Evolutionary conservation across 2,888 invertebrate species (phyloP).

Genomic region (Osedax frankpressi): DNA sequence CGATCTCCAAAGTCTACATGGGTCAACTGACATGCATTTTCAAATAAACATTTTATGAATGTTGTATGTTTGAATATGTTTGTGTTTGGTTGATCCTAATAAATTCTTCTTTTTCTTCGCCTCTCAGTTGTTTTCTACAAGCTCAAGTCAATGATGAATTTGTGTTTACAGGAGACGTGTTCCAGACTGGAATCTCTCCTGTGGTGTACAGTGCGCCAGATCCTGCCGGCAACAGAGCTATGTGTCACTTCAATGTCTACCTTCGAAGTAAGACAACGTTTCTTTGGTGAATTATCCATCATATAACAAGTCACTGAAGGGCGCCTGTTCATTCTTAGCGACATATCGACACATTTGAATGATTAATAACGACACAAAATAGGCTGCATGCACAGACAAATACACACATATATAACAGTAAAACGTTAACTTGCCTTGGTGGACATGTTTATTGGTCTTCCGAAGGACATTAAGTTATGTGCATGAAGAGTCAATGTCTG

Average conservation of each 20-base stretch:
- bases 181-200: background rate
- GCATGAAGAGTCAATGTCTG: too few species aligned
- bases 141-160: slow-evolving; percentile 2
- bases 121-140: background rate
- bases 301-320: background rate
- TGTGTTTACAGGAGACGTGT: slow-evolving; percentile 6
- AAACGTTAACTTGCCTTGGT: too few species aligned
- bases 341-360: background rate
- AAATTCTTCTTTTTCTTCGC: too few species aligned
- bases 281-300: background rate
- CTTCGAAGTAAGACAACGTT: background rate
- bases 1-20: too few species aligned
- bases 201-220: slow-evolving; percentile 7
- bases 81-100: too few species aligned
- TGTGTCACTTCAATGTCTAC: background rate
- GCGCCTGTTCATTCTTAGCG: background rate
- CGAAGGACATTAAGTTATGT: too few species aligned
- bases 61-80: too few species aligned
- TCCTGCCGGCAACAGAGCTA: background rate
- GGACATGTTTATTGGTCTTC: too few species aligned
- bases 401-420: background rate
- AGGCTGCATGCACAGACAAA: background rate
- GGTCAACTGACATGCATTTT: too few species aligned
- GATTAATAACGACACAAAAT: background rate
- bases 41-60: too few species aligned